These are phyloP conservation scores for Proctacanthus coquilletti DNA, from an alignment of 1,140 invertebrate genomes.

Conservation along the genomic window DNA sequence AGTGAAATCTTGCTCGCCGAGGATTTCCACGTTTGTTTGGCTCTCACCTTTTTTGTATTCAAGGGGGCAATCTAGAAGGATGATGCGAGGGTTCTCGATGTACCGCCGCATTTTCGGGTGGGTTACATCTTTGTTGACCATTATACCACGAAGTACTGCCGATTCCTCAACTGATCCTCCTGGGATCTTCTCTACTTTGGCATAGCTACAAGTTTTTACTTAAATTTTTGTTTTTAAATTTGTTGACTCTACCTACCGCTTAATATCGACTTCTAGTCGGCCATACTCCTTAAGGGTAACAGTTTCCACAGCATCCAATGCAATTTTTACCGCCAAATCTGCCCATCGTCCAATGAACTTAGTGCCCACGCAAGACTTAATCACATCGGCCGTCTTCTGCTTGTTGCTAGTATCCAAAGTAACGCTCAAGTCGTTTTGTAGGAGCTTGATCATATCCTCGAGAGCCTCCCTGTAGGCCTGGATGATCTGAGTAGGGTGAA, in stretches of 20 bases:
- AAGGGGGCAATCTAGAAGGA: conserved; percentile 87
- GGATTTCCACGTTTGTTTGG: conserved; percentile 94
- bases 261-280: conserved; percentile 91
- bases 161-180: conserved; percentile 94
- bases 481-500: conserved; percentile 96
- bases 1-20: conserved; percentile 90
- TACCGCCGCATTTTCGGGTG: conserved; percentile 92
- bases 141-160: conserved; percentile 84
- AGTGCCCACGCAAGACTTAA: conserved; percentile 91
- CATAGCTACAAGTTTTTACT: conserved; percentile 44
- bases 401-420: conserved; percentile 72
- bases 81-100: conserved; percentile 91
- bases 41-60: conserved; percentile 99
- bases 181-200: conserved; percentile 96
- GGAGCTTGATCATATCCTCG: conserved; percentile 76
- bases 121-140: conserved; percentile 98
- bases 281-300: conserved; percentile 82
- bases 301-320: conserved; percentile 85
- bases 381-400: conserved; percentile 69
- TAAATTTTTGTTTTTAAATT: background rate
- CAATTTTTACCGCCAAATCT: conserved; percentile 88
- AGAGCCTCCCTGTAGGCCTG: conserved; percentile 85
- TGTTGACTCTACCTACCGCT: conserved; percentile 37
- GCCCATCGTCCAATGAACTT: conserved; percentile 94
- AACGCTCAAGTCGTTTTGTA: conserved; percentile 70